Base-by-base conservation (phyloP, 1,140 invertebrate genomes). In the Oryzaephilus surinamensis region DNA sequence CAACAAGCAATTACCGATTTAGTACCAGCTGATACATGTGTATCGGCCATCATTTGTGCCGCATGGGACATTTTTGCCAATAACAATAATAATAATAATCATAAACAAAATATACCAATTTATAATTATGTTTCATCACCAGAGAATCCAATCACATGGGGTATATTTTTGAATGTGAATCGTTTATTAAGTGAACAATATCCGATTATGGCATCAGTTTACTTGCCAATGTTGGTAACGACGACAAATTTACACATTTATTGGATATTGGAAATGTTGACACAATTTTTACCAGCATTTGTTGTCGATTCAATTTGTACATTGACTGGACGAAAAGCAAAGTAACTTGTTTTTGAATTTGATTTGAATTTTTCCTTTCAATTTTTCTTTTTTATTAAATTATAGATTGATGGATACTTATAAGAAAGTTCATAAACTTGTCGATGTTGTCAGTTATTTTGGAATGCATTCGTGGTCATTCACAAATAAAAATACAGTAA, bases 1-100 rank as follows among this genome's bases (percentile, higher is more conserved):
- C 60, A 62, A 4, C 62, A 71, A 11, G 71, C 71, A 6, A 61
- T 71, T 11, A 73, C 77, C 3, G 81, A 83, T 53, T 65, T 82
- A 14, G 63, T 83, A 24, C 81, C 79, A 1, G 79, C 81, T 2
- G 79, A 83, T 56, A 67, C 83, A 11, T 80, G 80, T 7, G 79
- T 85, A 18, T 86, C 87, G 54, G 73, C 77, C 3, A 75, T 89
- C 34, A 73, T 90, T 50, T 74, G 79, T 5, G 66, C 67, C 17
- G 76, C 76, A 1, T 86, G 82, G 77, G 71, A 72, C 28, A 50
- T 73, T 1, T n/a, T n/a, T n/a, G n/a, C n/a, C n/a, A n/a, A n/a
- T n/a, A n/a, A n/a, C n/a, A n/a, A n/a, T n/a, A n/a, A n/a, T n/a
- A n/a, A n/a, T n/a, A n/a, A n/a, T n/a, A n/a, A n/a, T n/a, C n/a